Evolutionary conservation across 2,113 vertebrate genomes (phyloP).

Genomic region (Panthera uncia): DNA sequence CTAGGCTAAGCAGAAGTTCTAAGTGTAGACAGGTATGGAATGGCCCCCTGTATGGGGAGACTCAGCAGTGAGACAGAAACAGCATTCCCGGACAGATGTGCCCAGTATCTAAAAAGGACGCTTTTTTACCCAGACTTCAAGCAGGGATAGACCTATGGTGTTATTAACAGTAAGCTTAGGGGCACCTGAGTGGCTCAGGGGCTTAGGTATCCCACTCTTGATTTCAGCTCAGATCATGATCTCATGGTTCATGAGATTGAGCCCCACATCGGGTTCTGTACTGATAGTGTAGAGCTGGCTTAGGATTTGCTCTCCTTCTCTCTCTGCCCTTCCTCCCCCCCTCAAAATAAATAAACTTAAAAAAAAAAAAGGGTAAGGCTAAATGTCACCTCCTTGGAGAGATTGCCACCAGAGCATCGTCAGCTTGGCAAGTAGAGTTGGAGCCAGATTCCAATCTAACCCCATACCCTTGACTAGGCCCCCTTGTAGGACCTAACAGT

Average conservation of each 20-base stretch:
- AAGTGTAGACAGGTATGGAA: not conserved
- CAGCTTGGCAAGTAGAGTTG: not conserved
- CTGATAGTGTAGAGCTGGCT: too few species aligned
- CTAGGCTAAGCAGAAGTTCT: too few species aligned
- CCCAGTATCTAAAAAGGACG: not conserved
- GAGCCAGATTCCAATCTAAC: not conserved
- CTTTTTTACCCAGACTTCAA: not conserved
- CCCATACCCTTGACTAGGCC: not conserved
- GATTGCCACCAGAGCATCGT: too few species aligned
- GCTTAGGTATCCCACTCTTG: too few species aligned
- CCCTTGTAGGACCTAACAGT: not conserved
- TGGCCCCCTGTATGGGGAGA: not conserved
- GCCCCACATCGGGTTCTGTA: too few species aligned
- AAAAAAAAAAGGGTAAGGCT: not conserved
- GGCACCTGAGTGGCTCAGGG: too few species aligned
- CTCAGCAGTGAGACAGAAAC: not conserved
- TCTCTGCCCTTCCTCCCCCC: too few species aligned
- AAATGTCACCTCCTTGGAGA: not conserved
- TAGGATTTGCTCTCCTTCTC: too few species aligned
- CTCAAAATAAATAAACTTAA: not conserved
- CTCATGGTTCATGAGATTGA: too few species aligned
- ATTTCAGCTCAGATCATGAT: too few species aligned
- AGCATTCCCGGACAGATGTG: not conserved
- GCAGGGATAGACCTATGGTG: not conserved
- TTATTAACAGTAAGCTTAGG: not conserved